Evolutionary conservation across 2,797 vertebrate species (phyloP), one percentile per base, ranked within the genome.

Genomic region (Parambassis ranga): DNA sequence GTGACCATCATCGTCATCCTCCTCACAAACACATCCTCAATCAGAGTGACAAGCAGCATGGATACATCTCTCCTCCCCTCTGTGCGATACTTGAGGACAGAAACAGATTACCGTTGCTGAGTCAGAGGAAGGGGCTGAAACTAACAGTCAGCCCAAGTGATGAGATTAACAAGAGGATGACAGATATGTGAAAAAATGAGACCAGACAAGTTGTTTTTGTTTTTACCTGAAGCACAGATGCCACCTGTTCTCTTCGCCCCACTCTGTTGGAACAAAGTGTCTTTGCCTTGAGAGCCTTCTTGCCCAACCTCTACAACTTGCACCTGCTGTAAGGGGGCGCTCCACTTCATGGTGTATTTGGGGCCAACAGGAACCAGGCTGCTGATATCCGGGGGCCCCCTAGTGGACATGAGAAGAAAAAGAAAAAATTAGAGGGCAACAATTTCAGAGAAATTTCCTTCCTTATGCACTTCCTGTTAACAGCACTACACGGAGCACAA

Each of bases 301-400:
- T 95, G 95, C 2, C 96, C 95, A 55, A 96, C 95, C 81, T 98
- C 97, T 8, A 95, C 94, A n/a, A 96, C 96, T 65, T 97, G 96
- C 48, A 99, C 94, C 87, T 96, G 96, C 1, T 92, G 92, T 26
- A 98, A 72, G 7, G 95, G 92, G 2, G 95, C 92, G 63, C 94
- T 98, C 96, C 96, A 99, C 86, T 99, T 99, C 86, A 96, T 91
- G 47, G 94, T 95, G 26, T 98, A 98, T 65, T 94, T 96, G 35
- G 96, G 96, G n/a, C 96, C 96, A 4, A 98, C 83, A 0, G 96
- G 96, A 70, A 98, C 96, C 53, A 99, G 87, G 85, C 94, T 95
- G 90, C 95, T 95, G 77, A 98, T 93, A 67, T 97, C 96, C 10
- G 95, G 90, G 64, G 95, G 95, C 27, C 94, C 95, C 86, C 95